phyloP scores from a whole-genome alignment of 2,797 vertebrate genomes.

The Poecilia wingei region DNA sequence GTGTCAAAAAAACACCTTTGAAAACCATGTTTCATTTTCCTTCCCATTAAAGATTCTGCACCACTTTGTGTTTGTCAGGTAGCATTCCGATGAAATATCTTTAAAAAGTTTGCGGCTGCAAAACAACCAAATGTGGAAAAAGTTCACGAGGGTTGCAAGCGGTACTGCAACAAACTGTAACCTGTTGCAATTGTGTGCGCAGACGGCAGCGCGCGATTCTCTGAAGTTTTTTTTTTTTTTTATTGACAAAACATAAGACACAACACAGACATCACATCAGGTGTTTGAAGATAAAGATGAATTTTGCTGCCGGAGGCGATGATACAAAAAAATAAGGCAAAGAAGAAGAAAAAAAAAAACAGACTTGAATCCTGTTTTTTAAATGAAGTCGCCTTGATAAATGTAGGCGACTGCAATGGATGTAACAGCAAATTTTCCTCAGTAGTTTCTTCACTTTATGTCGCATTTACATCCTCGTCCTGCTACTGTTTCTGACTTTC shows the following conservation, averaged over 20 bases:
- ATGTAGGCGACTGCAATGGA: conserved; percentile 42
- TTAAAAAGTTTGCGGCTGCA: background rate
- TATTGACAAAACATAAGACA: conserved; percentile 43
- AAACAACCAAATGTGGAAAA: background rate
- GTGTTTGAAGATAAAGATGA: conserved; percentile 63
- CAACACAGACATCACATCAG: conserved; percentile 57
- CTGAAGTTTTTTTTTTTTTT: conserved; percentile 14
- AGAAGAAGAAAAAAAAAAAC: conserved; percentile 14
- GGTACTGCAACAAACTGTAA: background rate
- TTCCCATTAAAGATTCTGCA: background rate
- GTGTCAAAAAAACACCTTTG: background rate
- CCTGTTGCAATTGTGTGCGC: conserved; percentile 32
- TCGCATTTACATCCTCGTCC: conserved; percentile 49
- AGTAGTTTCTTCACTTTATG: conserved; percentile 8
- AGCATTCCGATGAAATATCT: background rate
- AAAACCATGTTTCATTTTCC: background rate
- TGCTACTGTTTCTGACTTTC: conserved; percentile 47
- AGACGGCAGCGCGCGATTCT: conserved; percentile 37
- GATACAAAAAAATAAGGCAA: conserved; percentile 50
- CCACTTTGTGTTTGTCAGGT: background rate
- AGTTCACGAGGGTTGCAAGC: background rate
- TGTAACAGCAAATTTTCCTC: conserved; percentile 56
- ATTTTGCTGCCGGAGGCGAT: conserved; percentile 65
- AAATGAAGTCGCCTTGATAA: conserved; percentile 56
- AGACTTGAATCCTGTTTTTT: conserved; percentile 59